These are phyloP conservation scores for Arnoldichthys spilopterus DNA, from an alignment of 2,797 vertebrate genomes.

Conservation along the genomic window DNA sequence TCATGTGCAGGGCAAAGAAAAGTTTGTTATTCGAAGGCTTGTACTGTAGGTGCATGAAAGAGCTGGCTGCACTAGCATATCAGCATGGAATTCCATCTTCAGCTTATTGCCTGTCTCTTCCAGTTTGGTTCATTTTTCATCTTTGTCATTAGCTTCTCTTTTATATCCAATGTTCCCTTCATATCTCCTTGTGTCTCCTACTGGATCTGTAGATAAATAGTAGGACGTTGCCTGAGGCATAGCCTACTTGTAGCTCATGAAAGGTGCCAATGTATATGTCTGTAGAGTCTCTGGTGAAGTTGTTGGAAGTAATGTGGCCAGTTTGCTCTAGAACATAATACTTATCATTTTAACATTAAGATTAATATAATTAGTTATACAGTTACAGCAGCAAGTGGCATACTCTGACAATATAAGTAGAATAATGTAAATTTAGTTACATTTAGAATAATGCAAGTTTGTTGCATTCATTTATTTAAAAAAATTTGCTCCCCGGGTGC, in stretches of 20 bases:
- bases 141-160: constrained; percentile 44
- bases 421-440: too few relatives aligned
- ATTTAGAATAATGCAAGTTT: too few relatives aligned
- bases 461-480: too few relatives aligned
- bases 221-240: constrained; percentile 20
- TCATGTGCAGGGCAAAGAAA: constrained; percentile 37
- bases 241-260: constrained; percentile 16
- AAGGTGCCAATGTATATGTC: constrained; percentile 11
- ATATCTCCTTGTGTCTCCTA: constrained; percentile 37
- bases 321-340: not conserved
- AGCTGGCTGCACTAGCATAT: constrained; percentile 28
- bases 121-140: constrained; percentile 32
- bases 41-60: constrained; percentile 29
- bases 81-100: constrained; percentile 26
- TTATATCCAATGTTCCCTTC: constrained; percentile 40
- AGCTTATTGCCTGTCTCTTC: constrained; percentile 43
- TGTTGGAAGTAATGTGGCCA: constrained; percentile 18
- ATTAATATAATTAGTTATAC: too few relatives aligned
- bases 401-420: too few relatives aligned
- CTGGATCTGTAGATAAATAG: constrained; percentile 22
- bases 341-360: not conserved
- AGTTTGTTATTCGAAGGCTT: constrained; percentile 36
- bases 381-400: too few relatives aligned
- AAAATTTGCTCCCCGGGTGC: too few relatives aligned
- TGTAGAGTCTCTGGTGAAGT: constrained; percentile 18